Evolutionary conservation across 2,888 invertebrate genomes (phyloP), one percentile per base, ranked within the genome.

Genomic region (Priocnemis perturbator): DNA sequence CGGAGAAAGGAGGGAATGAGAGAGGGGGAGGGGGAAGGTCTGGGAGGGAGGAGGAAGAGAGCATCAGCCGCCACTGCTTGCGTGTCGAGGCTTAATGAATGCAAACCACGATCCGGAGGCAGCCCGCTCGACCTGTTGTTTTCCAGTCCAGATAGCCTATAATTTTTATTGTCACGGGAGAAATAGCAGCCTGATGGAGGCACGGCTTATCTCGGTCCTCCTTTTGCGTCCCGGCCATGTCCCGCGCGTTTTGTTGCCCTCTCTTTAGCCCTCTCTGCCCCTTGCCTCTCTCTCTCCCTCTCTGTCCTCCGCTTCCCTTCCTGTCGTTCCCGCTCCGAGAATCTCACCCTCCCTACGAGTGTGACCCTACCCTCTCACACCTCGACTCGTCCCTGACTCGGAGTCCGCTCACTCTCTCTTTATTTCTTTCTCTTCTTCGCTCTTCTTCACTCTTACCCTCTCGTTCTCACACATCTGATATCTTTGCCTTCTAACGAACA

Each of bases 131-230:
- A 90, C 91, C 91, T 90, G 91, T 91, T 91, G 91, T 91, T 91
- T 91, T 91, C 91, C 91, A 91, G 90, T 90, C 90, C 90, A 91
- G 90, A 90, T 91, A 90, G 91, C 90, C 91, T 91, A 91, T 91
- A 91, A 91, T 91, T 91, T 91, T 91, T 91, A 91, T 91, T 91
- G 91, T 91, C 91, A 91, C 91, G 91, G 90, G 89, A 90, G 90
- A 89, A 90, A 90, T 90, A 90, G 90, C 91, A 90, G 90, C 89
- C 89, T 90, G 91, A 90, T 90, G 90, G 90, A 90, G 88, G 84
- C 85, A 83, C 83, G 79, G 84, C 86, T 88, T 88, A 87, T 88
- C 87, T 86, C 80, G 81, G 80, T 86, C 82, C 84, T 88, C 83
- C 81, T 87, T 87, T 87, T 86, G 82, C 83, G 78, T 81, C 84